phyloP scores from a whole-genome alignment of 2,113 vertebrate species.

The Cynocephalus volans region DNA sequence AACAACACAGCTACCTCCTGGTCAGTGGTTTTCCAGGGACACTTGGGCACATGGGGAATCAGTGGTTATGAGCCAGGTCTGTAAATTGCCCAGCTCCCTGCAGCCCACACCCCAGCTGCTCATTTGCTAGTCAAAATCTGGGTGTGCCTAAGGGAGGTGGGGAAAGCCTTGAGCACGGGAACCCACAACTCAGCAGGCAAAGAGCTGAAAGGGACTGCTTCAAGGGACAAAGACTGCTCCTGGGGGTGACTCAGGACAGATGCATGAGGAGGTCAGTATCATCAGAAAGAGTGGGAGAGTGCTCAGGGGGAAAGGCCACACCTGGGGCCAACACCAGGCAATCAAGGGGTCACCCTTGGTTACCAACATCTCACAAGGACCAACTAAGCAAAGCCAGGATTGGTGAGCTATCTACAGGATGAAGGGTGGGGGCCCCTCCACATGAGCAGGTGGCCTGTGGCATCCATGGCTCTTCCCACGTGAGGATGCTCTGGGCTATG shows the following conservation, averaged over 20 bases:
- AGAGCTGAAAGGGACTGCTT: neutral
- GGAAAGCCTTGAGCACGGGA: neutral
- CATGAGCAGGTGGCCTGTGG: neutral
- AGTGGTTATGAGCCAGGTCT: neutral
- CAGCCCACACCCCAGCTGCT: neutral
- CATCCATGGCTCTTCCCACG: neutral
- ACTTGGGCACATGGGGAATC: neutral
- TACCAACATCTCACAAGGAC: neutral
- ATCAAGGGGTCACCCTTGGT: neutral
- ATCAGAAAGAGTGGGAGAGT: neutral
- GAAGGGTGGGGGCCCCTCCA: neutral
- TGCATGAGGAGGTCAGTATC: neutral
- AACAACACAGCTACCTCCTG: neutral
- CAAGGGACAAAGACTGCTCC: neutral
- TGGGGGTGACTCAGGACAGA: neutral
- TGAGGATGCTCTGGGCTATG: too few relatives aligned
- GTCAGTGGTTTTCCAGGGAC: neutral
- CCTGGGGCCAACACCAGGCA: neutral
- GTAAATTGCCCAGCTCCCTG: neutral
- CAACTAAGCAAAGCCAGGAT: neutral
- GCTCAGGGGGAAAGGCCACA: neutral
- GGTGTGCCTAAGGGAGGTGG: neutral
- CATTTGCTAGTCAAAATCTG: neutral
- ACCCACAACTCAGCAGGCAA: neutral
- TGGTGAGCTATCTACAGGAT: neutral